Conservation (phyloP, 2,888 invertebrate species). For the Clunio marinus region DNA sequence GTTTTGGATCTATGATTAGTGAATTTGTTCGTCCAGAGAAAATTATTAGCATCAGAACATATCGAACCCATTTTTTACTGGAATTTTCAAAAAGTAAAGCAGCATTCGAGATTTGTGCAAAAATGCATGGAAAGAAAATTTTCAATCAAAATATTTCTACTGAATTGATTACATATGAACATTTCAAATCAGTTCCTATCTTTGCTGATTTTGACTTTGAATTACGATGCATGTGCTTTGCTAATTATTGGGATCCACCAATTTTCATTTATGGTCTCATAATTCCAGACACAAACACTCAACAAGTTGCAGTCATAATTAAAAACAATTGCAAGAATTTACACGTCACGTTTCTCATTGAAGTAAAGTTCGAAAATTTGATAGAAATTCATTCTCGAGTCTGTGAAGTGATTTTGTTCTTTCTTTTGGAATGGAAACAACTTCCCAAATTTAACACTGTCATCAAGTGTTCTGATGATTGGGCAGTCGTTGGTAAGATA, state of each 20-base stretch:
- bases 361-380: constrained; percentile 42
- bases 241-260: constrained; percentile 45
- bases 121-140: not conserved
- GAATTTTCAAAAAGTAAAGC: not conserved
- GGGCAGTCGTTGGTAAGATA: constrained; percentile 44
- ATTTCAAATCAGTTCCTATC: constrained; percentile 40
- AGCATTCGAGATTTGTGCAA: not conserved
- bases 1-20: not conserved
- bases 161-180: constrained; percentile 45
- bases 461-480: constrained; percentile 43
- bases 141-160: constrained; percentile 41
- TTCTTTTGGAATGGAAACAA: constrained; percentile 44
- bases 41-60: not conserved
- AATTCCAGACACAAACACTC: constrained; percentile 42
- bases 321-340: constrained; percentile 40
- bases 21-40: not conserved
- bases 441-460: constrained; percentile 45
- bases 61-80: not conserved
- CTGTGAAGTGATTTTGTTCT: constrained; percentile 44
- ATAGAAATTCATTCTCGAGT: constrained; percentile 45
- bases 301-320: constrained; percentile 45
- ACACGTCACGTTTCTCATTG: constrained; percentile 42
- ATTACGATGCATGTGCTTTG: constrained; percentile 45
- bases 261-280: constrained; percentile 45
- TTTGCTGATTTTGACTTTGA: constrained; percentile 45